These are phyloP conservation scores for Hassar affinis DNA, from an alignment of 2,113 vertebrate genomes.

Conservation along the genomic window DNA sequence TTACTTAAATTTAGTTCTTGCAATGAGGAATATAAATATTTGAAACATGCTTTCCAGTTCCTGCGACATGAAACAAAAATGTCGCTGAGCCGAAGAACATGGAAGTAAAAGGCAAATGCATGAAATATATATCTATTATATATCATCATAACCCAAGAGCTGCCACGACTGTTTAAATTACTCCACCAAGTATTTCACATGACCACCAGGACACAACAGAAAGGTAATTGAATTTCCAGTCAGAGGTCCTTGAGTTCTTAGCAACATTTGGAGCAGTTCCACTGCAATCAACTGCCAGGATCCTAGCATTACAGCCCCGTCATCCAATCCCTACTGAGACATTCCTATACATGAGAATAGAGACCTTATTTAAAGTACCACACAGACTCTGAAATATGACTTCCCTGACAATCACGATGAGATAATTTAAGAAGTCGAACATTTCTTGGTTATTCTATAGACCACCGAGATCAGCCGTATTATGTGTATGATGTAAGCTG, in stretches of 20 bases:
- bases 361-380: constrained; percentile 23
- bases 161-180: constrained; percentile 41
- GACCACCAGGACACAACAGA: constrained; percentile 56
- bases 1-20: background rate
- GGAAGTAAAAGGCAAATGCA: background rate
- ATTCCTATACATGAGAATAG: constrained; percentile 29
- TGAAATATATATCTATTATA: constrained; percentile 26
- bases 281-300: constrained; percentile 58
- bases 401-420: constrained; percentile 56
- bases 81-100: no score
- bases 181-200: constrained; percentile 55
- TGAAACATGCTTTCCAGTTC: background rate
- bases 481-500: constrained; percentile 60
- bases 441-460: constrained; percentile 52
- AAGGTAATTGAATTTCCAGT: constrained; percentile 72
- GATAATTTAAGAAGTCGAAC: constrained; percentile 52
- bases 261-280: constrained; percentile 59
- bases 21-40: constrained; percentile 3
- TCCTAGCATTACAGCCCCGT: constrained; percentile 59
- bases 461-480: constrained; percentile 53
- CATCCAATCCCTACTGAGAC: constrained; percentile 44
- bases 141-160: constrained; percentile 32
- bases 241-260: constrained; percentile 59
- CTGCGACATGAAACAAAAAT: no score
- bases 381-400: constrained; percentile 33